Conservation (phyloP, 92 coral and sea anemone species). For the Montipora capitata region DNA sequence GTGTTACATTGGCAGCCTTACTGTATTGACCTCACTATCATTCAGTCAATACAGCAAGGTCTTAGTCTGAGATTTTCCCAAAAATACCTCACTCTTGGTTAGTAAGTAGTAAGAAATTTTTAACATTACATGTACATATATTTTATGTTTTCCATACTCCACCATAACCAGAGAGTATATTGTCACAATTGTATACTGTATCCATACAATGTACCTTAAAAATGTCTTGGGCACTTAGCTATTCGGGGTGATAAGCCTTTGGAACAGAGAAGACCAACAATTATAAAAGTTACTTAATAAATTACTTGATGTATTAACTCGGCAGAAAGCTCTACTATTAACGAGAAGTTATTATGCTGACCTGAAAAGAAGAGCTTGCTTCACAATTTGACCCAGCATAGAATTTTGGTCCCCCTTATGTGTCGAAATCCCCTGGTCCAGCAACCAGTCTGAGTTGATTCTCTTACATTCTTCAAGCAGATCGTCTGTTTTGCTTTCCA, state of each 20-base stretch:
- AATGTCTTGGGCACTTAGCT: conserved; percentile 1
- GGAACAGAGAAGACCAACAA: conserved; percentile 10
- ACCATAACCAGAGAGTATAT: conserved; percentile 2
- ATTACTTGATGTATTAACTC: neutral
- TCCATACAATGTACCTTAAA: neutral
- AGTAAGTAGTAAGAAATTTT: neutral
- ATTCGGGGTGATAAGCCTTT: conserved; percentile 7
- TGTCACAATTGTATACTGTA: neutral
- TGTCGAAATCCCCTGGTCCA: conserved; percentile 55
- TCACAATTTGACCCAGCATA: conserved; percentile 57
- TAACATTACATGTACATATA: neutral
- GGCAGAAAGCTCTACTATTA: too few species aligned
- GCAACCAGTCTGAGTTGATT: conserved; percentile 60
- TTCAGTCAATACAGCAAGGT: too few species aligned
- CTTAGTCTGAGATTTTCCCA: too few species aligned
- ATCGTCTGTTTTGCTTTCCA: conserved; percentile 48
- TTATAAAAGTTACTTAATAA: conserved; percentile 6
- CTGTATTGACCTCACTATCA: too few species aligned
- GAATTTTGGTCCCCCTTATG: conserved; percentile 34
- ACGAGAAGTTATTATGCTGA: too few species aligned
- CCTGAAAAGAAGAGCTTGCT: too few species aligned
- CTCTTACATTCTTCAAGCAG: conserved; percentile 26
- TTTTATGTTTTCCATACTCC: neutral
- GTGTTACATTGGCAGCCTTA: too few species aligned
- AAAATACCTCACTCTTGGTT: too few species aligned